phyloP scores from a whole-genome alignment of 1,140 invertebrate genomes.

The Cotesia typhae region DNA sequence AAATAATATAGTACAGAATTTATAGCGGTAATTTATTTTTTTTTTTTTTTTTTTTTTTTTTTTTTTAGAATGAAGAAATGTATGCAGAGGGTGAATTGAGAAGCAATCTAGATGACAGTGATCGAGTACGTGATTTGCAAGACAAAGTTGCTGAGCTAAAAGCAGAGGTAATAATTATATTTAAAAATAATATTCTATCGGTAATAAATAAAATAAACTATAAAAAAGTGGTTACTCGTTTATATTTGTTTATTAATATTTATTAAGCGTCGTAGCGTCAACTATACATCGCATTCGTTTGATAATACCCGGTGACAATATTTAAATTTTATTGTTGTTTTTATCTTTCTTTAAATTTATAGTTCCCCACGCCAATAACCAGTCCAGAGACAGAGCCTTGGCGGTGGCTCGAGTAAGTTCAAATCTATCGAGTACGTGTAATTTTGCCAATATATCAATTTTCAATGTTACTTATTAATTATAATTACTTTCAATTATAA shows the following conservation, averaged over 20 bases:
- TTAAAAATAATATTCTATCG: neutral
- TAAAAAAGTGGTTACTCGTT: neutral
- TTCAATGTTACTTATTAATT: conserved; percentile 42
- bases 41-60: conserved; percentile 34
- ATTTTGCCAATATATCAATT: conserved; percentile 47
- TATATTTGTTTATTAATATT: neutral
- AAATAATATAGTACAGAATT: conserved; percentile 19
- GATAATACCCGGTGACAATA: conserved; percentile 5
- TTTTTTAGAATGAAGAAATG: conserved; percentile 86
- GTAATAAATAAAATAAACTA: conserved; percentile 9
- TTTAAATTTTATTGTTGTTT: conserved; percentile 59
- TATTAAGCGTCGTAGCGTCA: neutral
- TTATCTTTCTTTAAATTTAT: conserved; percentile 65
- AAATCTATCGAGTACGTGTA: conserved; percentile 49
- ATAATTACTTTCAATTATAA: conserved; percentile 26
- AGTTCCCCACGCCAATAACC: conserved; percentile 84
- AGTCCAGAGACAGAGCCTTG: conserved; percentile 85
- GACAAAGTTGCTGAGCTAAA: conserved; percentile 91
- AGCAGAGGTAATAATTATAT: conserved; percentile 78
- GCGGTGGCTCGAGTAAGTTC: conserved; percentile 85
- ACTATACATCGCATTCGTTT: conserved; percentile 35
- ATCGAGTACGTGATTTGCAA: conserved; percentile 85
- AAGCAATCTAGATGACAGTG: conserved; percentile 81
- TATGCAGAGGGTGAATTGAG: conserved; percentile 87
- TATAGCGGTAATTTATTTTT: conserved; percentile 21